phyloP scores from a whole-genome alignment of 2,888 invertebrate genomes.

The Diloba caeruleocephala region DNA sequence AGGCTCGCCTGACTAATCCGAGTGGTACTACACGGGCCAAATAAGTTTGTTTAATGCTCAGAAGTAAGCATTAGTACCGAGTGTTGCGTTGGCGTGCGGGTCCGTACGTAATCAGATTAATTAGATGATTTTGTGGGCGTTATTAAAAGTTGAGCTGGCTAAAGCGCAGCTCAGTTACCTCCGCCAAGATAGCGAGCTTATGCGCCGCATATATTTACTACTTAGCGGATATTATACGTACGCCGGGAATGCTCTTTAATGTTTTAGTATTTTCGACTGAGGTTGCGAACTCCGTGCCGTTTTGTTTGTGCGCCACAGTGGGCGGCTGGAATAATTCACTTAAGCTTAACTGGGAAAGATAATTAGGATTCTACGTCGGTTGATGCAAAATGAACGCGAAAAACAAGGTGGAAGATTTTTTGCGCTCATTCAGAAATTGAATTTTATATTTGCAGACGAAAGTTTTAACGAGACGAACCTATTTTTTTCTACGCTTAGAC shows the following conservation, averaged over 20 bases:
- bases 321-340: constrained; percentile 88
- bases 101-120: constrained; percentile 86
- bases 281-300: constrained; percentile 86
- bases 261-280: constrained; percentile 88
- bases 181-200: constrained; percentile 85
- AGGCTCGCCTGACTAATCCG: constrained; percentile 73
- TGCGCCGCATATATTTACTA: constrained; percentile 78
- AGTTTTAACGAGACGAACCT: constrained; percentile 84
- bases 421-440: constrained; percentile 87
- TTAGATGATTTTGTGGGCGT: constrained; percentile 86
- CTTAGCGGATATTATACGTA: constrained; percentile 86
- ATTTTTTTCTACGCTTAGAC: constrained; percentile 76
- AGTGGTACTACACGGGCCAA: constrained; percentile 77
- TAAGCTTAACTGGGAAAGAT: constrained; percentile 89
- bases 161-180: constrained; percentile 82
- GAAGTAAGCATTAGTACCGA: constrained; percentile 81
- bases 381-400: constrained; percentile 88
- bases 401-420: constrained; percentile 86
- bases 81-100: constrained; percentile 77
- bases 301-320: constrained; percentile 87
- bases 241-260: constrained; percentile 85
- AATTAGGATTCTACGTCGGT: constrained; percentile 88
- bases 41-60: constrained; percentile 82
- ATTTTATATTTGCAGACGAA: constrained; percentile 86
- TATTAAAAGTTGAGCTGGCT: constrained; percentile 88